Conservation (phyloP, 2,797 vertebrate species). For the Muscicapa striata region DNA sequence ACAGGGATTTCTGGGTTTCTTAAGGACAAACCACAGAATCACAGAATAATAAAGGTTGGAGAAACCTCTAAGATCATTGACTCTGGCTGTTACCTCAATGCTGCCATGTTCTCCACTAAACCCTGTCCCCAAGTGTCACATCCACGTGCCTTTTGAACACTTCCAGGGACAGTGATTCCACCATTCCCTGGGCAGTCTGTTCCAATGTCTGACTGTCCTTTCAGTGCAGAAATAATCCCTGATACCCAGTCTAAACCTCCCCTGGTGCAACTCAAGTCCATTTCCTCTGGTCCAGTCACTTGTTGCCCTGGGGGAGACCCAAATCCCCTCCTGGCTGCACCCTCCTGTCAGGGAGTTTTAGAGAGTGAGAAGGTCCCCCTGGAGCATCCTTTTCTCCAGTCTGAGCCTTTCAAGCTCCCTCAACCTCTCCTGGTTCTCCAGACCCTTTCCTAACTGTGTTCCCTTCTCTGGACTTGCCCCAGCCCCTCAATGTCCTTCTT, state of each 20-base stretch:
- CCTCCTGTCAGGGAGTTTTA: not conserved
- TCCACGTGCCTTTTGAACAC: not conserved
- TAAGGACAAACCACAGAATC: not conserved
- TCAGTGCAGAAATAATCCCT: not conserved
- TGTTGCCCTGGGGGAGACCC: not conserved
- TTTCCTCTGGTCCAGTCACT: not conserved
- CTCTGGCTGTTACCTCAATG: not conserved
- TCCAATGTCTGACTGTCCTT: not conserved
- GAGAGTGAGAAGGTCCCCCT: not conserved
- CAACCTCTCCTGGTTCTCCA: not conserved
- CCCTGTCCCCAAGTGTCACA: not conserved
- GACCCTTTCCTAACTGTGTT: not conserved
- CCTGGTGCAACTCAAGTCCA: not conserved
- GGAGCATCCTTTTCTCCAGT: not conserved
- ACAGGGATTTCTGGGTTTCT: not conserved
- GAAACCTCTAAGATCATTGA: not conserved
- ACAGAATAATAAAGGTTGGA: not conserved
- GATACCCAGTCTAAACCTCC: not conserved
- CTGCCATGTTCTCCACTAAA: not conserved
- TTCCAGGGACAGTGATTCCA: not conserved
- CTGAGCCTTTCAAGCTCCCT: not conserved
- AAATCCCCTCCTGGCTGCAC: not conserved
- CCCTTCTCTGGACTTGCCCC: fast-evolving
- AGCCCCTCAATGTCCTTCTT: not conserved
- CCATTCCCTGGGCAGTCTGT: not conserved